These are phyloP conservation scores for Gymnogyps californianus DNA, from an alignment of 2,113 vertebrate genomes.

Conservation along the genomic window DNA sequence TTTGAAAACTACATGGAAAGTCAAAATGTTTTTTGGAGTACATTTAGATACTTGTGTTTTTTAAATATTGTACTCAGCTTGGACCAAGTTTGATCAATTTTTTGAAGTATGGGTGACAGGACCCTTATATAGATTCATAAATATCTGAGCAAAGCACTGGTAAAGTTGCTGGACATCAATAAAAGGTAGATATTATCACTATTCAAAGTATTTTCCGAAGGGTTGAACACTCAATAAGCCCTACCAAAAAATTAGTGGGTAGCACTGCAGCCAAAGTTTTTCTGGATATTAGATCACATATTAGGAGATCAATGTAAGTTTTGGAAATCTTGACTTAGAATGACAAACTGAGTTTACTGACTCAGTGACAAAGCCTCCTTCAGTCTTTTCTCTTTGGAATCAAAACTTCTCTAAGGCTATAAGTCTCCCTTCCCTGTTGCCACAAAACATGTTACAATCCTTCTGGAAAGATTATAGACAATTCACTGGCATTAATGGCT, in stretches of 20 bases:
- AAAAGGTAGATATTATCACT: neutral
- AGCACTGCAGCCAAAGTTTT: neutral
- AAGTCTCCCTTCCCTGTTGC: neutral
- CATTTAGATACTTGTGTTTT: neutral
- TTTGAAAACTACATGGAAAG: neutral
- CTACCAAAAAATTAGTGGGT: neutral
- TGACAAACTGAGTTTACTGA: neutral
- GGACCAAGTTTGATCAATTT: neutral
- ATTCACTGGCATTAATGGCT: neutral
- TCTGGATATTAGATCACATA: neutral
- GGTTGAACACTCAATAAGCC: fast-evolving
- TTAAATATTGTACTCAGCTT: neutral
- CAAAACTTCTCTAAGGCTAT: neutral
- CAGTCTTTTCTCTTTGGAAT: neutral
- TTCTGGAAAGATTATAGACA: neutral
- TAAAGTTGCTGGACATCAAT: neutral
- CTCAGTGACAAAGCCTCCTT: neutral
- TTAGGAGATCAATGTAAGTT: neutral
- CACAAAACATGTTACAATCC: neutral
- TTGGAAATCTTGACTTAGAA: neutral
- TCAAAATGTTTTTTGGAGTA: neutral
- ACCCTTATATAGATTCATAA: neutral
- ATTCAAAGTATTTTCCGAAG: neutral
- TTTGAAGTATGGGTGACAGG: neutral
- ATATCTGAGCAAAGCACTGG: neutral